phyloP scores from a whole-genome alignment of 2,797 vertebrate genomes.

The Cephalopachus bancanus region DNA sequence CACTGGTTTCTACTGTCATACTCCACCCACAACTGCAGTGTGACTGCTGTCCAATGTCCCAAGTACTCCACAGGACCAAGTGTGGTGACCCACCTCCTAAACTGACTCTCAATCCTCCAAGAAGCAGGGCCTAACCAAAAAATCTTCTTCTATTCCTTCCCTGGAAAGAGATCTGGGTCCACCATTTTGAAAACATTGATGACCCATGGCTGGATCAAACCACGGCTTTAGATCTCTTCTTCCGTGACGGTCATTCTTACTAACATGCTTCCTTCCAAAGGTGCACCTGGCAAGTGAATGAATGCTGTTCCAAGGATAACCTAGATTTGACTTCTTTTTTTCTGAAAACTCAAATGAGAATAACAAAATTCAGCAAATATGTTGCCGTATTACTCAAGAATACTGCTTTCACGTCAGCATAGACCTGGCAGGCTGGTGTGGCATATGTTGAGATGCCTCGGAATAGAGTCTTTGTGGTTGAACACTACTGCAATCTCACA shows the following conservation, averaged over 20 bases:
- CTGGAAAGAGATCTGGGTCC: background rate
- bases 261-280: slow-evolving; percentile 43
- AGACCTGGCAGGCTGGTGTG: background rate
- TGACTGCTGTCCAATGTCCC: background rate
- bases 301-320: background rate
- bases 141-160: background rate
- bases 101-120: background rate
- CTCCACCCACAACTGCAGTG: background rate
- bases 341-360: background rate
- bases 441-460: background rate
- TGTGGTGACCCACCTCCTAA: background rate
- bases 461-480: background rate
- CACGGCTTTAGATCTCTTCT: background rate
- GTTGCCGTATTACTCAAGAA: slow-evolving; percentile 27
- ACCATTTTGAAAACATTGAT: background rate
- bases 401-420: slow-evolving; percentile 5
- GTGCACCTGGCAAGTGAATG: background rate
- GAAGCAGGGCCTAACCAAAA: background rate
- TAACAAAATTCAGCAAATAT: background rate
- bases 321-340: background rate
- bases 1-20: background rate
- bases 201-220: background rate
- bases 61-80: background rate
- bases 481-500: background rate
- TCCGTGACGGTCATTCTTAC: background rate